Evolutionary conservation across 1,140 invertebrate genomes (phyloP), one percentile per base, ranked within the genome.

Genomic region (Wiebesia pumilae): DNA sequence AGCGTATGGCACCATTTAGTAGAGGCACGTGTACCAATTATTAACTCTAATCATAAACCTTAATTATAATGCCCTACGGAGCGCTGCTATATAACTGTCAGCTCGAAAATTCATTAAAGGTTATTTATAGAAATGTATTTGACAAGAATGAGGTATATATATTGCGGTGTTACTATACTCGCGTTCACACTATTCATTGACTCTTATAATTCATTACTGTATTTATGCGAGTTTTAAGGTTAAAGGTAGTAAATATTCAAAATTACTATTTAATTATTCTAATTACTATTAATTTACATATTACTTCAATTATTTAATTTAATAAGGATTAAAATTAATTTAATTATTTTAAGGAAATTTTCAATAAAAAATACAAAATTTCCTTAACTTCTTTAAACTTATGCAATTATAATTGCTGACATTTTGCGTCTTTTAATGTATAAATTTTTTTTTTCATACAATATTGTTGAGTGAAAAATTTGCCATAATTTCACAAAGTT

Each of bases 31-130:
- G 90, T 91, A 92, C 89, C 89, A 92, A 93, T 91, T 93, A 92
- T 91, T 92, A 92, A 92, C 91, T 93, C 90, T 91, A 92, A 93
- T 92, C 91, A 90, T 93, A 92, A 92, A 91, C 90, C 90, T 92
- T 90, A 90, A 93, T 93, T 91, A 91, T 91, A 91, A 91, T 92
- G 86, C 88, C 90, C 88, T 88, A 84, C 86, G 87, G 88, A 88
- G 88, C 87, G 89, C 86, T 87, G 89, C 88, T 88, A 85, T 87
- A 90, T 89, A 89, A 92, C 90, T 90, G 89, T 88, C 88, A 88
- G 86, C 84, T 86, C 43, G 88, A 82, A 90, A 91, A 91, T 92
- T 92, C 90, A 91, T 92, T 90, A 89, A 85, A 88, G 12, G 88
- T 92, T 90, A 92, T 91, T 90, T 92, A 90, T 90, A 90, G 89